These are phyloP conservation scores for Chionis minor DNA, from an alignment of 2,113 vertebrate species.

Conservation along the genomic window DNA sequence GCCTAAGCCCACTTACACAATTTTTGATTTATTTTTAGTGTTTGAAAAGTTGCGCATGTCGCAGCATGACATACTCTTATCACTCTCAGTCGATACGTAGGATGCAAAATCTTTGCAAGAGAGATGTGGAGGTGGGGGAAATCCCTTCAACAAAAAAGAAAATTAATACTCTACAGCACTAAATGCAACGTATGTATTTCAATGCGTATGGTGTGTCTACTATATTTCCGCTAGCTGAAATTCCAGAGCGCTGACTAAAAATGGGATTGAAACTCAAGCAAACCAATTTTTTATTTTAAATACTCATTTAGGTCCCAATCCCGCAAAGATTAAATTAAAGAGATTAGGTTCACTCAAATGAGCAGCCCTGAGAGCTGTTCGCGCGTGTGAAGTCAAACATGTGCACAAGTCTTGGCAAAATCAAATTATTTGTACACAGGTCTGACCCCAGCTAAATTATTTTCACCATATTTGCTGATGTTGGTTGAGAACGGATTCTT, in stretches of 20 bases:
- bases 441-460: neutral
- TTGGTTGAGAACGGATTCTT: neutral
- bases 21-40: slow-evolving; percentile 9
- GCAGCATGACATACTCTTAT: slow-evolving; percentile 14
- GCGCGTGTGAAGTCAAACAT: neutral
- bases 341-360: neutral
- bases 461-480: neutral
- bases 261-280: neutral
- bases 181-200: neutral
- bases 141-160: slow-evolving; percentile 10
- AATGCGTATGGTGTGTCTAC: neutral
- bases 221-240: neutral
- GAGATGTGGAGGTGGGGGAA: slow-evolving; percentile 12
- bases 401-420: neutral
- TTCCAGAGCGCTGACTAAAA: neutral
- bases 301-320: neutral
- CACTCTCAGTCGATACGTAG: neutral
- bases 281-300: neutral
- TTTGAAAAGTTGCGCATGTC: slow-evolving; percentile 15
- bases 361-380: neutral
- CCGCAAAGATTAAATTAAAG: neutral
- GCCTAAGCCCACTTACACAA: neutral
- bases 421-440: neutral
- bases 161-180: neutral
- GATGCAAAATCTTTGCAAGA: neutral